Evolutionary conservation across 2,888 invertebrate genomes (phyloP).

Genomic region (Scaptomyza parva): DNA sequence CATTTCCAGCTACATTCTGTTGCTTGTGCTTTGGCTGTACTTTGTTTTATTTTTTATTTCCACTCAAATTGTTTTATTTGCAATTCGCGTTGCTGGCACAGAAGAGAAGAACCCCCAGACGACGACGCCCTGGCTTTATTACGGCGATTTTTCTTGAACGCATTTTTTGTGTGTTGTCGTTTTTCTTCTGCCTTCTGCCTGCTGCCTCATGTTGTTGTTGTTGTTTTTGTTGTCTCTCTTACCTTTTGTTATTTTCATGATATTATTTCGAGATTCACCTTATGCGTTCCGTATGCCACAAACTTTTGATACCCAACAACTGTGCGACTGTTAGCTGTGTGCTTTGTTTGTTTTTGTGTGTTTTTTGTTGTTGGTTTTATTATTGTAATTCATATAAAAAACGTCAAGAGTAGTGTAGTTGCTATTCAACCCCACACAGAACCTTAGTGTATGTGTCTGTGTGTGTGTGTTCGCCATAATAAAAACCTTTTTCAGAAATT

Average conservation of each 20-base stretch:
- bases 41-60: slow-evolving; percentile 78
- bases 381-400: slow-evolving; percentile 75
- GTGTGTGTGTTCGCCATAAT: slow-evolving; percentile 52
- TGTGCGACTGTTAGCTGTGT: slow-evolving; percentile 29
- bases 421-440: slow-evolving; percentile 23
- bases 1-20: slow-evolving; percentile 36
- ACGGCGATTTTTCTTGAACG: slow-evolving; percentile 80
- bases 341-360: slow-evolving; percentile 56
- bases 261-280: slow-evolving; percentile 66
- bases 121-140: slow-evolving; percentile 71
- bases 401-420: slow-evolving; percentile 38
- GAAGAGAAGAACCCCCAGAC: slow-evolving; percentile 43
- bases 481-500: slow-evolving; percentile 79
- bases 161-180: slow-evolving; percentile 72
- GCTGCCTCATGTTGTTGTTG: too few relatives aligned
- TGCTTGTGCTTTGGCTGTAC: slow-evolving; percentile 28
- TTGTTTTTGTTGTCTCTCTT: slow-evolving; percentile 42
- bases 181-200: slow-evolving; percentile 49
- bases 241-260: slow-evolving; percentile 81
- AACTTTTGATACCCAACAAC: slow-evolving; percentile 32
- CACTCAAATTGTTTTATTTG: slow-evolving; percentile 82
- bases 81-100: slow-evolving; percentile 32
- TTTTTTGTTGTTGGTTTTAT: slow-evolving; percentile 54
- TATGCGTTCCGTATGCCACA: slow-evolving; percentile 18
- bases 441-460: slow-evolving; percentile 19